A percentile compares a stretch with the other conserved stretches of the same genome.
These are phyloP conservation scores for Leptinotarsa tumamoca DNA, from an alignment of 2,888 invertebrate species.

Conservation along the genomic window DNA sequence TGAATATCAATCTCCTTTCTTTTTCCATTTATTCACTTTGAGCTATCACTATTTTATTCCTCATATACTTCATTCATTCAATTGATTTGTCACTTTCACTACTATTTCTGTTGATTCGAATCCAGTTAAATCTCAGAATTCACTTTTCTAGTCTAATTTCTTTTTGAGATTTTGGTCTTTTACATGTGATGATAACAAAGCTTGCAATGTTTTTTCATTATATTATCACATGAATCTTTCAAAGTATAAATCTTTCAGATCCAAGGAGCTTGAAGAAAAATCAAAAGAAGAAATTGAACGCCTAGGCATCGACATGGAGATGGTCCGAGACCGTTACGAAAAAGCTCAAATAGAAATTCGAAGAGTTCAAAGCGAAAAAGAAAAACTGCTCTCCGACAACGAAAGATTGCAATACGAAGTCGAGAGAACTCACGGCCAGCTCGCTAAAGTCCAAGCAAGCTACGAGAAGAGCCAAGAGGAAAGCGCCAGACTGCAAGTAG, in stretches of 20 bases:
- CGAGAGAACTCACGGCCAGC: constrained; percentile 87
- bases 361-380: constrained; percentile 85
- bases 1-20: too few relatives aligned
- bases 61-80: too few relatives aligned
- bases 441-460: constrained; percentile 85
- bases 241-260: constrained; percentile 65
- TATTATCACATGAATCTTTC: too few relatives aligned
- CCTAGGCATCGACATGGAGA: constrained; percentile 83
- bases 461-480: constrained; percentile 73
- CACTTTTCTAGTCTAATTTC: too few relatives aligned
- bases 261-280: constrained; percentile 92
- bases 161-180: neutral
- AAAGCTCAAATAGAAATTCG: constrained; percentile 88
- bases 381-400: constrained; percentile 85
- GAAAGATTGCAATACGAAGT: constrained; percentile 88
- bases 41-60: too few relatives aligned
- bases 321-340: constrained; percentile 89
- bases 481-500: constrained; percentile 85
- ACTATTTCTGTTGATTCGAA: too few relatives aligned
- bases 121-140: too few relatives aligned
- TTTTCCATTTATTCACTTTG: too few relatives aligned
- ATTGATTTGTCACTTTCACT: too few relatives aligned
- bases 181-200: neutral
- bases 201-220: too few relatives aligned
- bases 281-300: constrained; percentile 86